Base-by-base conservation (phyloP, 2,113 vertebrate species). In the Lepisosteus osseus region DNA sequence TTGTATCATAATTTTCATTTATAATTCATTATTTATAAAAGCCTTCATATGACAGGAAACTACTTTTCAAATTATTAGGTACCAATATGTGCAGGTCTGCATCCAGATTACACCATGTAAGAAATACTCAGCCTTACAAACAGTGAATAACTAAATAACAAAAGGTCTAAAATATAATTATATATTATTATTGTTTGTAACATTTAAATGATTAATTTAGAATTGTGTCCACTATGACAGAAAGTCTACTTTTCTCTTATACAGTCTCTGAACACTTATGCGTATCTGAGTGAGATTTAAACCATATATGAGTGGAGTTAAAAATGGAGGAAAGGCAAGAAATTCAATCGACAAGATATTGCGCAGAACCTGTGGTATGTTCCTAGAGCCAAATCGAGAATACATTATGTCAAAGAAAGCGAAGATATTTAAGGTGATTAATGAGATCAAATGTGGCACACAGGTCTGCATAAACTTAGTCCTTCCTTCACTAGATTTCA, bases 381-480 rank as follows among this genome's bases (percentile, higher is more conserved):
- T 68, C 17, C 12, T 55, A 9, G 54, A 41, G 1, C 12, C 29
- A 4, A 55, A 41, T 40, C 65, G 17, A 15, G 54, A 67, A 12
- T 67, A 12, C 9, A 61, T 61, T n/a, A 56, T 44, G 54, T 70
- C 69, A 44, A 61, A 70, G 3, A 61, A 14, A 12, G 40, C 7
- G 45, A 14, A 3, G 13, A 70, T 29, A n/a, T 13, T 14, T 14
- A 59, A 70, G n/a, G 8, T 59, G 7, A 55, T 17, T 4, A 72
- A 8, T 29, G 29, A n/a, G 6, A 66, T 40, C 9, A 66, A 12
- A 55, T 72, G 71, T 14, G 62, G 29, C 6, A 8, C 15, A 54
- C 71, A 72, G 4, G 70, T 72, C 12, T 29, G 15, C 7, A 72
- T 13, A 4, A 51, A 55, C 44, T 72, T 72, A n/a, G 4, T 51